A percentile compares a stretch with the other conserved stretches of the same genome.
Evolutionary conservation across 1,140 invertebrate species (phyloP).

Genomic region (Polypedilum vanderplanki): DNA sequence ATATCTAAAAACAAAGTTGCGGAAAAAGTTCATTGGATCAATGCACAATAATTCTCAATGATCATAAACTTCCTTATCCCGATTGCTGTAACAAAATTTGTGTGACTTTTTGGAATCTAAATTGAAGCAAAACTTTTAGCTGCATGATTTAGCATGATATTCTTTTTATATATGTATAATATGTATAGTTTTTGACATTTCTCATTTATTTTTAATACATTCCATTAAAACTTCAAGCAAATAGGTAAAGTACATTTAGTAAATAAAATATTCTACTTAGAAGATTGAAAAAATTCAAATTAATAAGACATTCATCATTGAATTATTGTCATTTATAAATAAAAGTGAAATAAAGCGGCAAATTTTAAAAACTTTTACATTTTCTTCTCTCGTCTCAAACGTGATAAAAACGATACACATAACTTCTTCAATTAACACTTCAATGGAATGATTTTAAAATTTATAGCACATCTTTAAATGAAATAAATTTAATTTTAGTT

Average conservation of each 20-base stretch:
- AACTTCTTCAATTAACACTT: background rate
- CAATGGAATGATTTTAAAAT: background rate
- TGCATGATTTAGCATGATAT: background rate
- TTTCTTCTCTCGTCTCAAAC: background rate
- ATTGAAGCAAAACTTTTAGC: background rate
- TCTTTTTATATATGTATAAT: background rate
- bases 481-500: background rate
- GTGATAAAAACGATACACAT: background rate
- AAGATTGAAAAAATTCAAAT: background rate
- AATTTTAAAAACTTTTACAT: background rate
- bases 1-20: background rate
- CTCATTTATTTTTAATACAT: background rate
- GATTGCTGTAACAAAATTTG: conserved; percentile 11
- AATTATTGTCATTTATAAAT: conserved; percentile 16
- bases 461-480: background rate
- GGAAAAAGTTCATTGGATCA: background rate
- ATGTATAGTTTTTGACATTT: too few relatives aligned
- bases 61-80: background rate
- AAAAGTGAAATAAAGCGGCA: background rate
- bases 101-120: background rate
- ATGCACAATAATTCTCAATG: background rate
- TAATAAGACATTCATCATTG: background rate
- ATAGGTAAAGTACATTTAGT: background rate
- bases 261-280: background rate
- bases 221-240: background rate